Evolutionary conservation across 2,113 vertebrate species (phyloP), one percentile per base, ranked within the genome.

Genomic region (Cisticola juncidis): DNA sequence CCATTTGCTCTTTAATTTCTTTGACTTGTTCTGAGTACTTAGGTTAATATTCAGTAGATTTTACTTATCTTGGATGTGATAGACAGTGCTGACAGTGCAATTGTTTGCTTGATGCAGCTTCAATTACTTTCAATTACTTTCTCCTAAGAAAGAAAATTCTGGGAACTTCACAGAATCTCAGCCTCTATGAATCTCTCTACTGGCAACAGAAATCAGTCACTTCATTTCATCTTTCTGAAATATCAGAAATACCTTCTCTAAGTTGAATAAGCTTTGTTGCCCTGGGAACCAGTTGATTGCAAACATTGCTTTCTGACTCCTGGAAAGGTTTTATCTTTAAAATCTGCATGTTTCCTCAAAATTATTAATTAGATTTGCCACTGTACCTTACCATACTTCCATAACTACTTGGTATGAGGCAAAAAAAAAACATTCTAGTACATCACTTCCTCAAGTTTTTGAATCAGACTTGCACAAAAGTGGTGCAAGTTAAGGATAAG

Each of bases 341-440:
- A 45, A 86, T 22, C 4, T 5, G 18, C 10, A 14, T 5, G 2
- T 36, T 82, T 38, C 15, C 81, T 94, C 80, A 91, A 94, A 92
- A 95, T 48, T 24, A 42, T 81, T 81, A 77, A 76, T 78, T 95
- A 58, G 25, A 74, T 83, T 91, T 96, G 47, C 88, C 62, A 48
- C 68, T 90, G 48, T 95, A 71, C 69, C 81, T 94, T 88, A 80
- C 26, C 44, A 42, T 72, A 47, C 79, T 92, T 96, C 61, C 87
- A 50, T 81, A 93, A 89, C 60, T 91, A 38, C 94, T 93, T 96
- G 84, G 56, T 91, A 58, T 77, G 64, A 92, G 94, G 48, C 53
- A 88, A 58, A 76, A 95, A 54, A 47, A 9, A 25, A 56, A 71
- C 48, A 77, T 95, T 93, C 88, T 92, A 96, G 94, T 44, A 83